phyloP scores from a whole-genome alignment of 2,888 invertebrate species.

The Petrolisthes manimaculis region DNA sequence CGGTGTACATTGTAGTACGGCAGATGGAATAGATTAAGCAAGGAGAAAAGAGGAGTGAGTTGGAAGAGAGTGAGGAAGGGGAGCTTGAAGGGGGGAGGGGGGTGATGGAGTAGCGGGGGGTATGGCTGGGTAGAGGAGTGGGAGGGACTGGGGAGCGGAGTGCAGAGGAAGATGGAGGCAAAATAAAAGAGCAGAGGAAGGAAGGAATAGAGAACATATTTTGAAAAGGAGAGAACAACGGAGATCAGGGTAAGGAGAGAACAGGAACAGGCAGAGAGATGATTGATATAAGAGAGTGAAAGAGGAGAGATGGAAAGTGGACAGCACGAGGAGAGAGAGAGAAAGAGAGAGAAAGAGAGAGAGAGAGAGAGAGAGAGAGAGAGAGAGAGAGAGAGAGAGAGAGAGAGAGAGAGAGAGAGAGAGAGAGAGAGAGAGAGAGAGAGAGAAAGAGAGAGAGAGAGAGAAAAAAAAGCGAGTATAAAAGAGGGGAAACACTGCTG shows the following conservation, averaged over 20 bases:
- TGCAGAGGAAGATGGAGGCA: constrained; percentile 13
- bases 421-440: constrained; percentile 2
- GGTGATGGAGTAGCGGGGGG: background rate
- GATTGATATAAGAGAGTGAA: too few species aligned
- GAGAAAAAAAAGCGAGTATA: background rate
- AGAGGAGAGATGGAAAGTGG: too few species aligned
- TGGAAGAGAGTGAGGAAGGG: background rate
- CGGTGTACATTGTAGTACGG: constrained; percentile 1
- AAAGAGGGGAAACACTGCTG: background rate
- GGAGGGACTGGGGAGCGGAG: background rate
- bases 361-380: background rate
- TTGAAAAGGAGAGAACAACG: constrained; percentile 11
- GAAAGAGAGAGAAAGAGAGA: background rate
- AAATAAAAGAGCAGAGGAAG: background rate
- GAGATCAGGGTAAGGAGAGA: background rate
- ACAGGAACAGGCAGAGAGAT: background rate
- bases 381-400: constrained; percentile 2
- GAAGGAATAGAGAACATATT: background rate
- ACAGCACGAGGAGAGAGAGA: background rate
- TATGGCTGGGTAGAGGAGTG: background rate
- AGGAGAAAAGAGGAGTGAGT: background rate
- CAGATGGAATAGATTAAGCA: background rate
- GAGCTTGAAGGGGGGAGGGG: background rate
- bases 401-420: constrained; percentile 24
- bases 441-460: constrained; percentile 19